A percentile compares a stretch with the other conserved stretches of the same genome.
phyloP scores from a whole-genome alignment of 1,140 invertebrate species.

The Hesperophylax magnus region DNA sequence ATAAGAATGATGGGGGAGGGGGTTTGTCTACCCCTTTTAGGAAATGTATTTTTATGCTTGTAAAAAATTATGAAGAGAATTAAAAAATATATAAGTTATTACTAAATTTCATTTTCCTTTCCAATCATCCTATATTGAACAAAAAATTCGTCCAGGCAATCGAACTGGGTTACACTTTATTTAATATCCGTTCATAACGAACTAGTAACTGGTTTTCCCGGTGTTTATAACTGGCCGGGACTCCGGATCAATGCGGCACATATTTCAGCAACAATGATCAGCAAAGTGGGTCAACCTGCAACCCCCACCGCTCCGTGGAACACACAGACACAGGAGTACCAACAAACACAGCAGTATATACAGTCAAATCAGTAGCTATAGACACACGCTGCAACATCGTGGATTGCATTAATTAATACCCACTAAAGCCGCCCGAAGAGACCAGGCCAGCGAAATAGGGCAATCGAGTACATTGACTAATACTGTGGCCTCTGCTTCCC shows the following conservation, averaged over 20 bases:
- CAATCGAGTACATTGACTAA: conserved; percentile 1
- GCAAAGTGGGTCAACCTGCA: conserved; percentile 41
- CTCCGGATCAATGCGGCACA: conserved; percentile 11
- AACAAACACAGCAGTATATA: no score
- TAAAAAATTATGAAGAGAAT: no score
- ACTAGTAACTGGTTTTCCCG: neutral
- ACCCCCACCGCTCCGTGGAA: neutral
- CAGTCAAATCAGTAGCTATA: neutral
- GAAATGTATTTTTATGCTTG: no score
- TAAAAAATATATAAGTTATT: no score
- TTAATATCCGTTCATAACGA: no score
- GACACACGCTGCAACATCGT: neutral
- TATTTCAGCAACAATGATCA: conserved; percentile 45
- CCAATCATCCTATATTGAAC: no score
- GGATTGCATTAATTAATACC: conserved; percentile 15
- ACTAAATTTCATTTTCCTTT: no score
- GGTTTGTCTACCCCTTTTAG: no score
- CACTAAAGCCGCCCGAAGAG: conserved; percentile 8
- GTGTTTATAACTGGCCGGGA: neutral
- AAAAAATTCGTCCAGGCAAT: no score
- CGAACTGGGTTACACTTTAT: no score
- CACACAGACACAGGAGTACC: no score
- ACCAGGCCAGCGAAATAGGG: neutral
- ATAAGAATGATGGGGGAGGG: no score
- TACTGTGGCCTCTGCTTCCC: neutral